Evolutionary conservation across 2,888 invertebrate genomes (phyloP).

Genomic region (Lycocerus yunnanus): DNA sequence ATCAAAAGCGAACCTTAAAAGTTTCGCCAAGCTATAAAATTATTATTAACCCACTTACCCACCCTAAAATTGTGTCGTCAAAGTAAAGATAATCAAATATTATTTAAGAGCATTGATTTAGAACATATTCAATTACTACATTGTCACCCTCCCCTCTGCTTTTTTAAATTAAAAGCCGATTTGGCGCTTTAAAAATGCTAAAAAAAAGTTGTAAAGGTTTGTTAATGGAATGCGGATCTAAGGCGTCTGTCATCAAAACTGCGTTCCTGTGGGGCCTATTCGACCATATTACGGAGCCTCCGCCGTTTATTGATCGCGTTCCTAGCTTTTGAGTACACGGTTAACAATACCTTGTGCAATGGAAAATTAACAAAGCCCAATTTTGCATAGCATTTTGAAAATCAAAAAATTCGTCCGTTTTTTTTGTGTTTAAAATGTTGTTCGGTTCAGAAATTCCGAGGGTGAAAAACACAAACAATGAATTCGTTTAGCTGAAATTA

Average conservation of each 20-base stretch:
- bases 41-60: background rate
- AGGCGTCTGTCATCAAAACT: constrained; percentile 24
- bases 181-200: background rate
- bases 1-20: background rate
- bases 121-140: too few species aligned
- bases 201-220: constrained; percentile 11
- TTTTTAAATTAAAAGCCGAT: background rate
- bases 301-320: constrained; percentile 25
- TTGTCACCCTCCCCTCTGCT: too few species aligned
- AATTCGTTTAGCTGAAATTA: background rate
- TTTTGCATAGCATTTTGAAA: constrained; percentile 1
- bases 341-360: constrained; percentile 19
- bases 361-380: constrained; percentile 16
- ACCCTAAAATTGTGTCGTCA: background rate
- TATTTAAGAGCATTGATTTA: background rate
- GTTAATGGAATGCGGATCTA: constrained; percentile 16
- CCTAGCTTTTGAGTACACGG: constrained; percentile 14
- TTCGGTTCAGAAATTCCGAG: background rate
- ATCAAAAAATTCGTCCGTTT: background rate
- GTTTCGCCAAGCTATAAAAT: background rate
- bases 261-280: constrained; percentile 23
- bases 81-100: background rate
- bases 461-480: background rate
- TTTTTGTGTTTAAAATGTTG: background rate
- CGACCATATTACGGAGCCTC: constrained; percentile 21